Conservation (phyloP, 2,888 invertebrate genomes). For the Daptonema setosum region DNA sequence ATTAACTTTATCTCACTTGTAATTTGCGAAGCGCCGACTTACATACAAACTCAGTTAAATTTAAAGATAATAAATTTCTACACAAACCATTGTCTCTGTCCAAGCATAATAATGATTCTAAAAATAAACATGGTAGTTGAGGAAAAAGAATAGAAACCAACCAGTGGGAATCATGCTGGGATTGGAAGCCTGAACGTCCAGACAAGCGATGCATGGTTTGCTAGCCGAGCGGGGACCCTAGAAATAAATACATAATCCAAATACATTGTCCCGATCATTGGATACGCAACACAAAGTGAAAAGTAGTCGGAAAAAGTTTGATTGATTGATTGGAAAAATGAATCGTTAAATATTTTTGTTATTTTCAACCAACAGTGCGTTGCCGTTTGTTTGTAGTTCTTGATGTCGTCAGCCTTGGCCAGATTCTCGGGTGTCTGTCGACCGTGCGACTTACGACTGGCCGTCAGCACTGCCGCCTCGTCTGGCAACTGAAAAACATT, state of each 20-base stretch:
- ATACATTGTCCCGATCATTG: too few relatives aligned
- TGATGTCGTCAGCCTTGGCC: conserved; percentile 60
- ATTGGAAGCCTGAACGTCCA: conserved; percentile 79
- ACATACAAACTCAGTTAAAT: too few relatives aligned
- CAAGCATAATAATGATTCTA: neutral
- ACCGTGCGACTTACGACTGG: conserved; percentile 79
- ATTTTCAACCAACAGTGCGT: conserved; percentile 8
- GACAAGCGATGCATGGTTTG: conserved; percentile 76
- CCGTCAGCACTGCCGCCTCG: conserved; percentile 78
- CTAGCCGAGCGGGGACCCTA: conserved; percentile 91
- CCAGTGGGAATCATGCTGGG: conserved; percentile 71
- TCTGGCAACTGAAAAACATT: neutral
- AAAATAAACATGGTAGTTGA: neutral
- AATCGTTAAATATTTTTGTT: neutral
- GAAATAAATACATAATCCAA: conserved; percentile 9
- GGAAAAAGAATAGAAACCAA: conserved; percentile 9
- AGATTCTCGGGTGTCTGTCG: conserved; percentile 55
- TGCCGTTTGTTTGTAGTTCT: conserved; percentile 42
- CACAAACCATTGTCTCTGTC: too few relatives aligned
- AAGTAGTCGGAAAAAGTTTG: neutral
- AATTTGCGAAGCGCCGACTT: too few relatives aligned
- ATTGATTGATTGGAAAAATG: too few relatives aligned
- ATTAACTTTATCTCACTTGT: too few relatives aligned
- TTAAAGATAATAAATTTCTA: too few relatives aligned
- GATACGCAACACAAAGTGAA: neutral